Evolutionary conservation across 2,797 vertebrate genomes (phyloP), one percentile per base, ranked within the genome.

Genomic region (Poeciliopsis gracilis): DNA sequence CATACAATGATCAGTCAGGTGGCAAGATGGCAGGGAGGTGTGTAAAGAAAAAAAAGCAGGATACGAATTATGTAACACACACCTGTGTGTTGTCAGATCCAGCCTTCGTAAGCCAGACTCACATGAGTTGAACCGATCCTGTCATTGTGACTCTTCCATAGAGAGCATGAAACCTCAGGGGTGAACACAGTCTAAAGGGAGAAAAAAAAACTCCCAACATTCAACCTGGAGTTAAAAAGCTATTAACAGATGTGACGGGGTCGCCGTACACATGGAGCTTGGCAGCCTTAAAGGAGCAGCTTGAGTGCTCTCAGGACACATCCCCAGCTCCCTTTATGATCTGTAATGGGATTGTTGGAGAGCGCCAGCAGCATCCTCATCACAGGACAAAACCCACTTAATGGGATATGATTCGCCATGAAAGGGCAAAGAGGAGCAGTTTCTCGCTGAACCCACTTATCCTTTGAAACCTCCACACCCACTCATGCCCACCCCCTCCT

Each of bases 331-430:
- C 92, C 92, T 93, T 91, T 93, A 94, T 94, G 91, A 90, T 93
- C 85, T 73, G 75, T 94, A 94, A 95, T 92, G 89, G 93, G 93
- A 94, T 92, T 93, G 90, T 90, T 86, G 87, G 92, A 84, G 84
- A 88, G 88, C 57, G 63, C 82, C 91, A 87, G 90, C 88, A 90
- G 90, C 88, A 84, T 93, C 85, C 86, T 90, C 93, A 89, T 91
- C 88, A 86, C 88, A 82, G 85, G 89, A 94, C 90, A 87, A 92
- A 94, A 89, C 82, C 84, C 88, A 83, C 84, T 89, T 94, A 94
- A 95, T 89, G 82, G 90, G 91, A 94, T 92, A 87, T 88, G 87
- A 92, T 88, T 89, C 81, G 53, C 87, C 69, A 83, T 89, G 88
- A 94, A 93, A 92, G 90, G 90, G 80, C 53, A 72, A 91, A 81